Conservation (phyloP, 2,888 invertebrate species). For the Cephus pygmeus region DNA sequence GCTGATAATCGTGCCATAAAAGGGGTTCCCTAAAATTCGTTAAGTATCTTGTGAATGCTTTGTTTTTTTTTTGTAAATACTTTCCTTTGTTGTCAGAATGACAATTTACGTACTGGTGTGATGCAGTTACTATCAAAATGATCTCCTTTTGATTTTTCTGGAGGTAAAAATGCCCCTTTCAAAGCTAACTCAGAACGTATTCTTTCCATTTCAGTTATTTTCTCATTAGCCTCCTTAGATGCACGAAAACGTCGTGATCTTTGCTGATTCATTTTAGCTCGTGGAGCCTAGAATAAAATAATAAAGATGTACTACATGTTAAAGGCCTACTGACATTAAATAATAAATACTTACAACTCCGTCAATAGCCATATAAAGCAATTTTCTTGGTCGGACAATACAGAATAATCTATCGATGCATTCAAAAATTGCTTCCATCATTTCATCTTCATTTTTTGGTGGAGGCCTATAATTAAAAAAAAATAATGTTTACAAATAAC, state of each 20-base stretch:
- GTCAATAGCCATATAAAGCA: conserved; percentile 99
- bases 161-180: conserved; percentile 82
- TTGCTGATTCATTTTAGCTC: conserved; percentile 99
- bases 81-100: neutral
- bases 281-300: conserved; percentile 77
- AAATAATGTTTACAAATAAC: conserved; percentile 7
- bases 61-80: neutral
- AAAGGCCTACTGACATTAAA: neutral
- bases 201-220: conserved; percentile 84
- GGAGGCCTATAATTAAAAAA: conserved; percentile 74
- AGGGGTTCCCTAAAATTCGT: conserved; percentile 82
- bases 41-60: neutral
- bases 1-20: conserved; percentile 93
- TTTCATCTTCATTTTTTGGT: conserved; percentile 98
- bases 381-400: conserved; percentile 90
- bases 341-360: conserved; percentile 80
- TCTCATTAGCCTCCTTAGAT: conserved; percentile 93
- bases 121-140: conserved; percentile 99
- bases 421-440: conserved; percentile 99
- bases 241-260: conserved; percentile 96
- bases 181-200: conserved; percentile 79
- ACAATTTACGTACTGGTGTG: conserved; percentile 76
- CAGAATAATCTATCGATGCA: conserved; percentile 95
- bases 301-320: neutral
- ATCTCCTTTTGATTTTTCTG: conserved; percentile 89